phyloP scores from a whole-genome alignment of 2,888 invertebrate species.

The Anodontia alba region DNA sequence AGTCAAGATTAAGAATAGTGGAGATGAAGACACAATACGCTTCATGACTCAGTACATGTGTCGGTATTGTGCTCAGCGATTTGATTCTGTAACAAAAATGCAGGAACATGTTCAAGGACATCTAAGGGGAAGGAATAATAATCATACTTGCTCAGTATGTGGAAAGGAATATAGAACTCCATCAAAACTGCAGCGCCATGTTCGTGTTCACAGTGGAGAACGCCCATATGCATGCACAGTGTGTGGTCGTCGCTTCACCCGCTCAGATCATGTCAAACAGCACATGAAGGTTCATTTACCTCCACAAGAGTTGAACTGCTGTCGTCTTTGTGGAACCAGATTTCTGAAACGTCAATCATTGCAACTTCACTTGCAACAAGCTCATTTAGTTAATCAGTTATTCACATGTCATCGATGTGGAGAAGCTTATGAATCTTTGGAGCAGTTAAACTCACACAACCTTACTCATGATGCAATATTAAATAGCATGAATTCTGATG shows the following conservation, averaged over 20 bases:
- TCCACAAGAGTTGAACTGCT: conserved; percentile 70
- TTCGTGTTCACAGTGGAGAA: conserved; percentile 76
- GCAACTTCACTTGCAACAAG: conserved; percentile 68
- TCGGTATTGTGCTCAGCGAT: conserved; percentile 75
- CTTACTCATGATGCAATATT: conserved; percentile 63
- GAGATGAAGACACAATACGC: not conserved
- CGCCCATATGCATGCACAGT: conserved; percentile 73
- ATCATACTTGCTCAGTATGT: conserved; percentile 73
- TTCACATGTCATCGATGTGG: conserved; percentile 75
- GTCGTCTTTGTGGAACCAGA: conserved; percentile 73
- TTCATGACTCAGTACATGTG: conserved; percentile 74
- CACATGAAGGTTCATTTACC: conserved; percentile 76
- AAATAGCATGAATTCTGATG: conserved; percentile 55
- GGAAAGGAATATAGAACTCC: conserved; percentile 75
- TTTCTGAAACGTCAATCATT: conserved; percentile 70
- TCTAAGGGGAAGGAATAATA: conserved; percentile 55
- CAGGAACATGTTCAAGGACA: conserved; percentile 62
- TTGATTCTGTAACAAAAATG: conserved; percentile 70
- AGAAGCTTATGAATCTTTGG: conserved; percentile 73
- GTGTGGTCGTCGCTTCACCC: conserved; percentile 75
- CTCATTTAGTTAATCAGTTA: conserved; percentile 68
- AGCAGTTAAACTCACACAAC: conserved; percentile 72
- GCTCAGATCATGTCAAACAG: conserved; percentile 78
- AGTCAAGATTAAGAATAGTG: not conserved
- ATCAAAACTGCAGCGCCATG: conserved; percentile 77